Evolutionary conservation across 1,140 invertebrate genomes (phyloP).

Genomic region (Heliconius nattereri): DNA sequence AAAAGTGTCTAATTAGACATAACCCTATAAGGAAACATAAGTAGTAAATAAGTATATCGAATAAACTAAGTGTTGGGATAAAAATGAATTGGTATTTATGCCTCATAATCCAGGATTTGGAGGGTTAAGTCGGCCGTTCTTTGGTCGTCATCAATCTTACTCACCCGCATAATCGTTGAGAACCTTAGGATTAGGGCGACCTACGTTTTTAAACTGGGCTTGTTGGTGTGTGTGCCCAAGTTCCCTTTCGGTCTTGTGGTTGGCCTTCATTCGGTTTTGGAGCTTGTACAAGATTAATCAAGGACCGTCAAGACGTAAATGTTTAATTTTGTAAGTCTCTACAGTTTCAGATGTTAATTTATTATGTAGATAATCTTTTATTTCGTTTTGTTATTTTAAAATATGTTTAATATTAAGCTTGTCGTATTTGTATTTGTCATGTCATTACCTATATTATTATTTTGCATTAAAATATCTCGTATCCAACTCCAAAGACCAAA

Average conservation of each 20-base stretch:
- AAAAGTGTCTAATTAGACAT: neutral
- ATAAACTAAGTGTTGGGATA: constrained; percentile 47
- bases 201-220: constrained; percentile 61
- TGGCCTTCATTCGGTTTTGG: neutral
- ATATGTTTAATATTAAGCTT: too few relatives aligned
- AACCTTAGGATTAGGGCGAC: constrained; percentile 65
- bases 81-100: constrained; percentile 67
- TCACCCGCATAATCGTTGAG: constrained; percentile 74
- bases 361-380: neutral
- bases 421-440: too few relatives aligned
- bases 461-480: too few relatives aligned
- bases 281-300: constrained; percentile 16
- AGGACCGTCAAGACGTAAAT: neutral
- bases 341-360: neutral
- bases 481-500: too few relatives aligned
- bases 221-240: constrained; percentile 24
- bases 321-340: neutral
- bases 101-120: constrained; percentile 60
- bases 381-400: neutral
- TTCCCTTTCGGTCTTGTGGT: constrained; percentile 13
- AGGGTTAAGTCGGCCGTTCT: constrained; percentile 51
- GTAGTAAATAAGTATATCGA: constrained; percentile 23
- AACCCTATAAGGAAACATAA: neutral
- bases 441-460: too few relatives aligned
- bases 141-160: constrained; percentile 72